A percentile compares a stretch with the other conserved stretches of the same genome.
These are phyloP conservation scores for Drosophila neonasuta DNA, from an alignment of 2,888 invertebrate genomes.

Conservation along the genomic window DNA sequence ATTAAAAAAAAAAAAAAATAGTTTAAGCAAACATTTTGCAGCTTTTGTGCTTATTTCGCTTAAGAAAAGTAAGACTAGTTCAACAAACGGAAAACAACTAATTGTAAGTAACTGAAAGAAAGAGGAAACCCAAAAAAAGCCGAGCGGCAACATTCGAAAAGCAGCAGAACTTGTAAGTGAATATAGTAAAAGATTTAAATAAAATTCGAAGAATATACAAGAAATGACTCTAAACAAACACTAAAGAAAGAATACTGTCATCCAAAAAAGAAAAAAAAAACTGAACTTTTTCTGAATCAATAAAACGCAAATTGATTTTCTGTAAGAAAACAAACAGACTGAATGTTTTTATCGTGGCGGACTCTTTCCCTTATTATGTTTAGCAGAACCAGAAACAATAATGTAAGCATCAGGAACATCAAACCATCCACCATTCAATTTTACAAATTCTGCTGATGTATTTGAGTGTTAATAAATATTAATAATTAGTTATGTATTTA, in stretches of 20 bases:
- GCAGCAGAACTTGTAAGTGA: constrained; percentile 41
- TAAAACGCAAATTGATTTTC: constrained; percentile 81
- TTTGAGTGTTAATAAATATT: no score
- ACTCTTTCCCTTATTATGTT: no score
- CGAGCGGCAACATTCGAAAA: constrained; percentile 32
- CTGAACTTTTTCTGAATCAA: constrained; percentile 81
- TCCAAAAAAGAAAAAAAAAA: constrained; percentile 49
- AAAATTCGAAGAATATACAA: constrained; percentile 38
- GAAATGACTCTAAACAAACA: constrained; percentile 58
- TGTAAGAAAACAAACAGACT: constrained; percentile 79
- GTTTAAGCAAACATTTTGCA: constrained; percentile 78
- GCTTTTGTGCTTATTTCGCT: constrained; percentile 79
- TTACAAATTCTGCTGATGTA: no score
- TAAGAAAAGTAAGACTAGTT: constrained; percentile 78
- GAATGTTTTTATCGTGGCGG: not conserved
- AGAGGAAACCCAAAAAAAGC: constrained; percentile 33
- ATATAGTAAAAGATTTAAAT: constrained; percentile 69
- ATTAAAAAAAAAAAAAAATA: constrained; percentile 59
- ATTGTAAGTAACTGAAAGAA: constrained; percentile 58
- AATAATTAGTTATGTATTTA: not conserved
- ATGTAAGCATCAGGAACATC: no score
- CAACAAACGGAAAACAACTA: constrained; percentile 60
- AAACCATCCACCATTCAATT: no score
- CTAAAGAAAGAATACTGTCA: constrained; percentile 56
- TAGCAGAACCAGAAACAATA: no score